Evolutionary conservation across 2,113 vertebrate genomes (phyloP).

Genomic region (Ptilorrhoa leucosticta): DNA sequence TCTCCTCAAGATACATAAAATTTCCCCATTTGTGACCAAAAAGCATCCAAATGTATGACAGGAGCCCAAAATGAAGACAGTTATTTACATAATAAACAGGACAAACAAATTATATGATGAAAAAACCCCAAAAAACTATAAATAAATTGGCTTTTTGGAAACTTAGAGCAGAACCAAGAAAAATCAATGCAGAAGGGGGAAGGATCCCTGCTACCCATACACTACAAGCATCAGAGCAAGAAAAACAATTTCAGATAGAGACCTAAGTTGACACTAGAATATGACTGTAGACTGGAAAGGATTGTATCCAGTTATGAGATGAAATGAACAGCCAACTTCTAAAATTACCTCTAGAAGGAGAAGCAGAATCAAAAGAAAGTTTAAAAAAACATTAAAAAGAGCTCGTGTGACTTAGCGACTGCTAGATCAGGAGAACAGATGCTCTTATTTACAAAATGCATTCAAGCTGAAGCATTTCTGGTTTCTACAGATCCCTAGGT

Average conservation of each 20-base stretch:
- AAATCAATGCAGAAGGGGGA: neutral
- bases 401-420: neutral
- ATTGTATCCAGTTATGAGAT: neutral
- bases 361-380: neutral
- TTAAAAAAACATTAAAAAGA: neutral
- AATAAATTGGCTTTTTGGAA: neutral
- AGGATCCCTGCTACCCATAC: neutral
- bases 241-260: neutral
- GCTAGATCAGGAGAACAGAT: neutral
- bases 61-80: neutral
- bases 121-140: neutral
- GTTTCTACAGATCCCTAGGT: neutral
- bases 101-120: neutral
- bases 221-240: neutral
- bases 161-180: neutral
- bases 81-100: neutral
- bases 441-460: neutral
- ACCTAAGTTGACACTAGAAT: neutral
- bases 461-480: neutral
- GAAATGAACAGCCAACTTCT: neutral
- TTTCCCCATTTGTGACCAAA: neutral
- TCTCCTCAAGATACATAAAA: neutral
- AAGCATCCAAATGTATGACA: neutral
- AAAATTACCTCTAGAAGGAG: neutral
- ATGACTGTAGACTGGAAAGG: neutral